Evolutionary conservation across 2,888 invertebrate genomes (phyloP).

Genomic region (Adelognathus sp.): DNA sequence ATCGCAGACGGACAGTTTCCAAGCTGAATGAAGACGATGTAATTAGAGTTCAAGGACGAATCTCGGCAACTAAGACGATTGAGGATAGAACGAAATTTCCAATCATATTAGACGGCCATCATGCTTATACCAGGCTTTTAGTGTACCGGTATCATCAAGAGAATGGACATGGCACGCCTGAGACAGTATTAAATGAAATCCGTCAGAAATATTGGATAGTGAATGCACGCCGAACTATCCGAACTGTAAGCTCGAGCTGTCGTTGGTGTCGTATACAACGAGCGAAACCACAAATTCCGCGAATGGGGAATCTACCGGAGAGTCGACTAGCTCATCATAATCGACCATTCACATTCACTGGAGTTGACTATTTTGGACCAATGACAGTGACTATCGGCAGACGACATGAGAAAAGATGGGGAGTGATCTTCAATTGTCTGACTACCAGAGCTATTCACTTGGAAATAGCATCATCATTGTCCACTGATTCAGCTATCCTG

Average conservation of each 20-base stretch:
- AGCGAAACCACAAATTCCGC: slow-evolving; percentile 30
- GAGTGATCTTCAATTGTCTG: slow-evolving; percentile 61
- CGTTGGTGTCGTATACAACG: slow-evolving; percentile 43
- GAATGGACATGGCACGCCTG: slow-evolving; percentile 8
- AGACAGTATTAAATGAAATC: slow-evolving; percentile 48
- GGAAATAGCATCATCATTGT: slow-evolving; percentile 46
- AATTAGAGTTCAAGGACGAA: slow-evolving; percentile 16
- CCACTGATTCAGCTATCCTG: too few relatives aligned
- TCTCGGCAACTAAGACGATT: not conserved
- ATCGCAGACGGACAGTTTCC: not conserved
- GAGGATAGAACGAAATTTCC: not conserved
- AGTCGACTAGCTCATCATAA: slow-evolving; percentile 28
- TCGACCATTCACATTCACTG: slow-evolving; percentile 48
- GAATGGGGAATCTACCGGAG: slow-evolving; percentile 43
- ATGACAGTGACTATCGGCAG: slow-evolving; percentile 52
- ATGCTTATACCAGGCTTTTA: slow-evolving; percentile 9
- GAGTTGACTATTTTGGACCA: slow-evolving; percentile 62
- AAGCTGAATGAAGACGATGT: slow-evolving; percentile 24
- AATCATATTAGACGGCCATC: slow-evolving; percentile 24
- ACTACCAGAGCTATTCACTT: slow-evolving; percentile 60
- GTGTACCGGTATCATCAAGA: slow-evolving; percentile 27
- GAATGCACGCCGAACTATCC: not conserved
- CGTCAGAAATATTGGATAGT: slow-evolving; percentile 42
- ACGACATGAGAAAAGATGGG: slow-evolving; percentile 61
- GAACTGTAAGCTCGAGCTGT: not conserved